Evolutionary conservation across 2,113 vertebrate species (phyloP), one percentile per base, ranked within the genome.

Genomic region (Halichoerus grypus): DNA sequence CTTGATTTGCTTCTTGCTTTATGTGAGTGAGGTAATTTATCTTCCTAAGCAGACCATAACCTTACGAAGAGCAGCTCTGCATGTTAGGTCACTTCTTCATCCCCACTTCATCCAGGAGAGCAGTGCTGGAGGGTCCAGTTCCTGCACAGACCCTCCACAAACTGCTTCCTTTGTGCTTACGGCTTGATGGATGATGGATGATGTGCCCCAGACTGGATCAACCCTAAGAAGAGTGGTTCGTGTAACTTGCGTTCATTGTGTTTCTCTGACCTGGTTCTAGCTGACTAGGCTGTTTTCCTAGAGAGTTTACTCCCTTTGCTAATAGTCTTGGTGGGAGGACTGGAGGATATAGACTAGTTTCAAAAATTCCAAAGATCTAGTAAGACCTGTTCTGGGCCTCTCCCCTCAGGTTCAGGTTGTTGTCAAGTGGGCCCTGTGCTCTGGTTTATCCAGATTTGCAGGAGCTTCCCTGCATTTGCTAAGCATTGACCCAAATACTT

Each of bases 301-400:
- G 79, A 92, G 33, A 22, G 28, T 74, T 67, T 74, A 22, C 87
- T 89, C 79, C 94, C 63, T 31, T 77, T 61, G 71, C 79, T 94
- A 22, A 77, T 33, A 42, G 86, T 42, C 42, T 31, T 46, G 81
- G 76, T 88, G 51, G 95, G 93, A 92, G 92, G 94, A 69, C 31
- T 19, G 67, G 71, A 65, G 39, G 28, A 42, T 26, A n/a, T 36
- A 94, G 88, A 57, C n/a, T 51, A 63, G 42, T 46, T 77, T 87
- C 67, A 83, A 53, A 69, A 57, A 96, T 97, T 83, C 96, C 91
- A 22, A 13, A 74, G 82, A 95, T 86, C 94, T 36, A 91, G 96
- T 72, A 96, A 71, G 94, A 97, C 97, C 84, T 96, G 98, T 97
- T 97, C 67, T 24, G 72, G 55, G 90, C 90, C 95, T 74, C 67